phyloP scores from a whole-genome alignment of 2,888 invertebrate genomes.

The Amblyjoppa fuscipennis region DNA sequence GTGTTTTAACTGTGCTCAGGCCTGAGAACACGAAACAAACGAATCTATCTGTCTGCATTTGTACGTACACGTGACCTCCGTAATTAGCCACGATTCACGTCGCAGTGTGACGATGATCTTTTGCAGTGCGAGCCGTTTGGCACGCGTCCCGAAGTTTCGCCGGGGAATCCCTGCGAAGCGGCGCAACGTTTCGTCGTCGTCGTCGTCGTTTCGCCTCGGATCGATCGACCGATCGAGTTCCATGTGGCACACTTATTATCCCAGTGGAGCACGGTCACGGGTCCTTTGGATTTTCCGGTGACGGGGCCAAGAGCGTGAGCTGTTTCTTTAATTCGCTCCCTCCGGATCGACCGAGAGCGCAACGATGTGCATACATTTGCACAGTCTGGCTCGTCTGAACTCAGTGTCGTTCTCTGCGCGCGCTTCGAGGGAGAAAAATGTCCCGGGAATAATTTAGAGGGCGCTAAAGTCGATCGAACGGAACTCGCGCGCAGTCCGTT shows the following conservation, averaged over 20 bases:
- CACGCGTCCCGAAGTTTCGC: conserved; percentile 46
- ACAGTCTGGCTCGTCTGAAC: not conserved
- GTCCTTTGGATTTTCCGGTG: conserved; percentile 48
- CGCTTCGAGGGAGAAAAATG: conserved; percentile 20
- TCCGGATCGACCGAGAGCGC: not conserved
- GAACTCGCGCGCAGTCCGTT: conserved; percentile 3
- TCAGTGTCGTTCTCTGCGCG: conserved; percentile 18
- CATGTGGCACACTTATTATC: conserved; percentile 49
- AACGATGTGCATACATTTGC: too few relatives aligned
- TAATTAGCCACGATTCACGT: conserved; percentile 39
- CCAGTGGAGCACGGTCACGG: conserved; percentile 14
- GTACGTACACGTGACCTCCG: not conserved
- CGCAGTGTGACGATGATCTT: not conserved
- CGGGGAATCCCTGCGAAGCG: conserved; percentile 22
- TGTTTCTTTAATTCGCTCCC: conserved; percentile 51
- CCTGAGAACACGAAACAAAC: too few relatives aligned
- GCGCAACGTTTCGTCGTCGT: conserved; percentile 1
- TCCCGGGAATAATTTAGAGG: conserved; percentile 8
- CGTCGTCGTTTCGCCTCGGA: conserved; percentile 29
- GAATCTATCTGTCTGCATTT: not conserved
- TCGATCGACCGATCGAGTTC: conserved; percentile 56
- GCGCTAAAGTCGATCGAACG: conserved; percentile 25
- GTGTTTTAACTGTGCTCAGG: too few relatives aligned
- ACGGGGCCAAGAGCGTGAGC: conserved; percentile 62
- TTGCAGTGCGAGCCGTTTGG: conserved; percentile 40